Evolutionary conservation across 2,888 invertebrate species (phyloP), one percentile per base, ranked within the genome.

Genomic region (Synergus laeviventris): DNA sequence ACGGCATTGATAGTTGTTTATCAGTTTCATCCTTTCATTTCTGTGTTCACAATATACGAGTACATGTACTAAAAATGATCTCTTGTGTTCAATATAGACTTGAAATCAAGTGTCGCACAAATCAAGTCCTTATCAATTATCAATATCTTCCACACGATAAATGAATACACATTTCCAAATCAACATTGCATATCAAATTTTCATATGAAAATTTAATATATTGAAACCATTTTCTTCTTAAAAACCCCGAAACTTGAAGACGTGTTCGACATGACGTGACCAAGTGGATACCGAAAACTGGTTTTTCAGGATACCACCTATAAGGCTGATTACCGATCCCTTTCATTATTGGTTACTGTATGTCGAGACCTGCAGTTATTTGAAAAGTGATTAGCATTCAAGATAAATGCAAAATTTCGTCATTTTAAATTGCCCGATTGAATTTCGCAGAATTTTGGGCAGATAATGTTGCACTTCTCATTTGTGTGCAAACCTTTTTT

Each of bases 241-340:
- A 70, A 31, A 70, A 45, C 45, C 18, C 66, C 66, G 59, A 49
- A 45, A 70, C 66, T 70, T 70, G 45, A 70, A 70, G 45, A 70
- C 42, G 42, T 70, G 31, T 45, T 70, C 66, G 66, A 45, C 66
- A 70, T 70, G 66, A 70, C 66, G 42, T 70, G 66, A 70, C 66
- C 66, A 49, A 45, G 42, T 70, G 66, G 24, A 45, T 21, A 31
- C 42, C 45, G 24, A 70, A 70, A 70, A 70, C 66, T 70, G 66
- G 66, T 70, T 70, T 70, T 42, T 70, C 66, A 70, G 66, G 66
- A 70, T 70, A 70, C 42, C 24, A 70, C 66, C 66, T 70, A 70
- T 59, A 59, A 59, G 24, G 24, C 24, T 59, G 59, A 49, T 70
- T 66, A 42, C 24, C 66, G 24, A 24, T 42, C 42, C 18, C 21